Percentiles rank a stretch among this genome's conserved stretches.
phyloP scores from a whole-genome alignment of 2,888 invertebrate species.

The Hololepta plana region DNA sequence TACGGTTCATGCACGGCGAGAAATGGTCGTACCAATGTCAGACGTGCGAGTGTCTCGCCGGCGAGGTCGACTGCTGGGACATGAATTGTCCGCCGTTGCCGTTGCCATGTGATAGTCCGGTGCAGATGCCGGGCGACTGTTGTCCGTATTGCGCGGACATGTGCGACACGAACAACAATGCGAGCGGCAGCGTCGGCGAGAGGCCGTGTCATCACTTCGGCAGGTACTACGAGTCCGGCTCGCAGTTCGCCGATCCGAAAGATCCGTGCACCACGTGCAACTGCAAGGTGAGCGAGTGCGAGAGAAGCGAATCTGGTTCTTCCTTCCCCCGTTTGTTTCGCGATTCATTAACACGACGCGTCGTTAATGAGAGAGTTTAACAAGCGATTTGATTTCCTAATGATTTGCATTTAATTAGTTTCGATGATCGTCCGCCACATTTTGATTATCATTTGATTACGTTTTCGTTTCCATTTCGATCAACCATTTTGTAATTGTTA shows the following conservation, averaged over 20 bases:
- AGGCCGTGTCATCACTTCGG: conserved; percentile 41
- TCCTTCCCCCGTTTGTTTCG: no score
- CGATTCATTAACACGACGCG: no score
- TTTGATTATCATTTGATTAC: no score
- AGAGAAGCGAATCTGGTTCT: no score
- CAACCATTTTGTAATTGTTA: no score
- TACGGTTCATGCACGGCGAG: conserved; percentile 63
- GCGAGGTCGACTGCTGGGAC: conserved; percentile 80
- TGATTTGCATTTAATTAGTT: no score
- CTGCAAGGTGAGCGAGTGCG: conserved; percentile 57
- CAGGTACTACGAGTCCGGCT: conserved; percentile 38
- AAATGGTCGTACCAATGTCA: conserved; percentile 84
- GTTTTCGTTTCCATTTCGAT: no score
- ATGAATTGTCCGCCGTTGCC: conserved; percentile 62
- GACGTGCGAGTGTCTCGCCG: conserved; percentile 80
- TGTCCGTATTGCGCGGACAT: conserved; percentile 51
- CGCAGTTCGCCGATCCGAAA: conserved; percentile 37
- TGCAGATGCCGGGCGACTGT: conserved; percentile 45
- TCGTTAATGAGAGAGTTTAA: no score
- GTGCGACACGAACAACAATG: conserved; percentile 25
- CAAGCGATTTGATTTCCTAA: no score
- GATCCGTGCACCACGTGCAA: conserved; percentile 54
- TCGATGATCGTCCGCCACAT: no score
- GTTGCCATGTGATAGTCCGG: conserved; percentile 41
- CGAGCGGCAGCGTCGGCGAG: conserved; percentile 37